phyloP scores from a whole-genome alignment of 2,113 vertebrate genomes.

The Bagarius yarrelli region DNA sequence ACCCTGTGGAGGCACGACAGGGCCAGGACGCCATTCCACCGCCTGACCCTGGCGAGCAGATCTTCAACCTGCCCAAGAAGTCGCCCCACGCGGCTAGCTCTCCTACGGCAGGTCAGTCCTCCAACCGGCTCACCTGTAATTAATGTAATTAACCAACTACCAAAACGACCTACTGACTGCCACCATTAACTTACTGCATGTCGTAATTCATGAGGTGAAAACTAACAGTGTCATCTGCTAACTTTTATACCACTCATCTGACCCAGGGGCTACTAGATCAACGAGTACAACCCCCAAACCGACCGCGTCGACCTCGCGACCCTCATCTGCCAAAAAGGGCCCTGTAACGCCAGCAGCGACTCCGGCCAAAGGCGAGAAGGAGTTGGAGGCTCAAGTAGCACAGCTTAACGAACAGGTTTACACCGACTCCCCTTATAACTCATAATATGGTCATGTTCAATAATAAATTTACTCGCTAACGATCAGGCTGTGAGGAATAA shows the following conservation, averaged over 20 bases:
- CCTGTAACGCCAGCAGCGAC: conserved; percentile 76
- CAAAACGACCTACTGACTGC: background rate
- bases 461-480: background rate
- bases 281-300: conserved; percentile 85
- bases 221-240: conserved; percentile 35
- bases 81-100: conserved; percentile 95
- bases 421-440: conserved; percentile 8
- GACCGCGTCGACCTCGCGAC: conserved; percentile 91
- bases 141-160: conserved; percentile 24
- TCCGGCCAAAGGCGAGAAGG: conserved; percentile 91
- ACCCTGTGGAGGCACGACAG: conserved; percentile 91
- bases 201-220: background rate
- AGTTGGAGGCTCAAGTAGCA: conserved; percentile 94
- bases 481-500: background rate
- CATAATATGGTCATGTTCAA: background rate
- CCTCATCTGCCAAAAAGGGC: conserved; percentile 95
- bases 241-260: conserved; percentile 36
- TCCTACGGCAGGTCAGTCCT: conserved; percentile 86
- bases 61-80: conserved; percentile 98
- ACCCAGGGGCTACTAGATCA: conserved; percentile 87
- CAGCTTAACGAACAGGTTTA: conserved; percentile 92
- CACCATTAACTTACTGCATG: conserved; percentile 13
- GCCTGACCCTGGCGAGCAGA: conserved; percentile 96
- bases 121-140: background rate
- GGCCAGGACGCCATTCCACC: conserved; percentile 96